Percentiles rank a stretch among this genome's conserved stretches.
Evolutionary conservation across 2,113 vertebrate genomes (phyloP).

Genomic region (Trematomus loennbergii): DNA sequence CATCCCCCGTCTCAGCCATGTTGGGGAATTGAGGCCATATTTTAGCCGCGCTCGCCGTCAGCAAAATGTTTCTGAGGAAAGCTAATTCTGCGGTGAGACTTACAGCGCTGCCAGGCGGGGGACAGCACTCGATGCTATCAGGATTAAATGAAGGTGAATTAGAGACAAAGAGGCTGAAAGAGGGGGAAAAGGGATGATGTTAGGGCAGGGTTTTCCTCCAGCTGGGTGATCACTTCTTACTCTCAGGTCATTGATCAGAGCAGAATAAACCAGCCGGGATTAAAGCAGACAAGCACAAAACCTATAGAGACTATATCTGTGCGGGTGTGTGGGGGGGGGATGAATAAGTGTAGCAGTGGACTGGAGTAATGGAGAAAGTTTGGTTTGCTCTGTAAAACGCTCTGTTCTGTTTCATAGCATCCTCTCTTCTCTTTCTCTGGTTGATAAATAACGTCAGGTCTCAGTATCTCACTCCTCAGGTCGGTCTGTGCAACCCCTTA

Average conservation of each 20-base stretch:
- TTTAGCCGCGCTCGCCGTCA: slow-evolving; percentile 78
- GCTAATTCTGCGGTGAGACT: slow-evolving; percentile 81
- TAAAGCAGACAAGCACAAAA: slow-evolving; percentile 79
- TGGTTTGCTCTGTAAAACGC: slow-evolving; percentile 57
- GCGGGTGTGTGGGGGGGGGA: slow-evolving; percentile 45
- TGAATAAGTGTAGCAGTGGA: slow-evolving; percentile 46
- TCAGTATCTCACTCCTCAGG: slow-evolving; percentile 1
- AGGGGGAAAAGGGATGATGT: slow-evolving; percentile 78
- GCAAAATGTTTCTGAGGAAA: slow-evolving; percentile 80
- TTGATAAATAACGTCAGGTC: slow-evolving; percentile 29
- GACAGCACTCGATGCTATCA: slow-evolving; percentile 85
- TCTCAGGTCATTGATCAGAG: slow-evolving; percentile 77
- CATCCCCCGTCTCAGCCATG: slow-evolving; percentile 58
- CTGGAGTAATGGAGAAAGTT: slow-evolving; percentile 69
- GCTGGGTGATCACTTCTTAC: slow-evolving; percentile 77
- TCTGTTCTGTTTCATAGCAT: slow-evolving; percentile 38
- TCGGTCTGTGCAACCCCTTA: not conserved
- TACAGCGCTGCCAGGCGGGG: slow-evolving; percentile 79
- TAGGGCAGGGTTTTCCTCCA: slow-evolving; percentile 76
- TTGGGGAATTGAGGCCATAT: slow-evolving; percentile 76
- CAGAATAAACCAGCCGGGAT: slow-evolving; percentile 72
- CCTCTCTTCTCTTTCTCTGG: slow-evolving; percentile 15
- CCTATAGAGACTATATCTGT: slow-evolving; percentile 70
- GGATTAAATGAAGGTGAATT: slow-evolving; percentile 87
- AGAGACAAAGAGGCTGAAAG: slow-evolving; percentile 79